Conservation (phyloP, 2,113 vertebrate species). For the Kryptolebias marmoratus region DNA sequence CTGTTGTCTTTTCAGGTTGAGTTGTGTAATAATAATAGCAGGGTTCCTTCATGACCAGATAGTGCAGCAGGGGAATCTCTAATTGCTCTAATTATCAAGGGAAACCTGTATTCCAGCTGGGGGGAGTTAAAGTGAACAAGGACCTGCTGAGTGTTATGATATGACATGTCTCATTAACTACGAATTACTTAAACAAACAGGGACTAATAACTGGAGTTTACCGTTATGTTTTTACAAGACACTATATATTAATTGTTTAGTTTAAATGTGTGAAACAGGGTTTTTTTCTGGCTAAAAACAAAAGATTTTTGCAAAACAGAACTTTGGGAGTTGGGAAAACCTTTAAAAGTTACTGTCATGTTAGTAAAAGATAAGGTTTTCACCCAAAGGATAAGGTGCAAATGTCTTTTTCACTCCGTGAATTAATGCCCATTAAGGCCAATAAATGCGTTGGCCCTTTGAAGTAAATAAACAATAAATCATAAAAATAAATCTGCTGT, state of each 20-base stretch:
- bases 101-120: conserved; percentile 68
- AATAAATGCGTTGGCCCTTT: too few relatives aligned
- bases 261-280: too few relatives aligned
- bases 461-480: too few relatives aligned
- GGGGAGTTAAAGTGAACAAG: conserved; percentile 35
- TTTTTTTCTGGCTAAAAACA: too few relatives aligned
- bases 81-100: conserved; percentile 75
- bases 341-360: too few relatives aligned
- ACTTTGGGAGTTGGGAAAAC: too few relatives aligned
- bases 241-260: neutral
- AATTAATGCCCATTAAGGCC: too few relatives aligned
- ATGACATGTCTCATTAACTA: conserved; percentile 27
- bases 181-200: conserved; percentile 27
- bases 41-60: conserved; percentile 58
- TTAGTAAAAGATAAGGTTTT: too few relatives aligned
- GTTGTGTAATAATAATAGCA: conserved; percentile 67
- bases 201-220: conserved; percentile 13
- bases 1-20: conserved; percentile 32
- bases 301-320: too few relatives aligned
- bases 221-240: neutral
- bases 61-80: conserved; percentile 67
- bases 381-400: too few relatives aligned
- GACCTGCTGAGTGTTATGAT: conserved; percentile 45
- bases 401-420: too few relatives aligned
- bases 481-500: too few relatives aligned